Conservation (phyloP, 2,113 vertebrate genomes). For the Ia io region DNA sequence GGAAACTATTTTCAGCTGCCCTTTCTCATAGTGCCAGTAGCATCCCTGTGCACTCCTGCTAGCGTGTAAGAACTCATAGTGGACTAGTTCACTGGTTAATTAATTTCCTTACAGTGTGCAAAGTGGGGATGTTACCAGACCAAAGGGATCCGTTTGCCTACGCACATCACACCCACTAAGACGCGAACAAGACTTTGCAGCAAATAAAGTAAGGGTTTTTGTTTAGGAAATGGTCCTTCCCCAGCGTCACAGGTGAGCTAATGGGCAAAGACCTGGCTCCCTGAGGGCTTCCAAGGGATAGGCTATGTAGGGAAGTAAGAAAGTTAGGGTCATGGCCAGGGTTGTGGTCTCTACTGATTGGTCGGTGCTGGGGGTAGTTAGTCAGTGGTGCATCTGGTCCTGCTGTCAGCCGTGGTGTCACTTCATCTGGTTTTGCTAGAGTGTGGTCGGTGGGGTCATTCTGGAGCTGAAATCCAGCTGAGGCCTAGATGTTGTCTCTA, state of each 20-base stretch:
- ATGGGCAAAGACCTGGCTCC: not conserved
- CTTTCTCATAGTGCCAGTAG: not conserved
- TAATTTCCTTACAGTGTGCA: not conserved
- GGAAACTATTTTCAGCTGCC: not conserved
- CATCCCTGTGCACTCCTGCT: not conserved
- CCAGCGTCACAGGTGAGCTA: not conserved
- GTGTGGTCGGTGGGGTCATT: not conserved
- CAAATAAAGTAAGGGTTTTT: not conserved
- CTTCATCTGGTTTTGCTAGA: not conserved
- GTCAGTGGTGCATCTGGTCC: not conserved
- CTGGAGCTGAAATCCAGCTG: not conserved
- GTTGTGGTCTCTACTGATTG: not conserved
- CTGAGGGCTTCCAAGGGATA: not conserved
- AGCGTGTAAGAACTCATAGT: not conserved
- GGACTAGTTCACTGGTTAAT: not conserved
- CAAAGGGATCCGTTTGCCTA: not conserved
- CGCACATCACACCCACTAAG: not conserved
- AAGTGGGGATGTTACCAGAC: not conserved
- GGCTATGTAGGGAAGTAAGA: not conserved
- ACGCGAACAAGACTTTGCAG: not conserved
- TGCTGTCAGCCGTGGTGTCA: not conserved
- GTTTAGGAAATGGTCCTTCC: not conserved
- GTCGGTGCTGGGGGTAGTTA: not conserved
- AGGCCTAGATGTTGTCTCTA: not conserved
- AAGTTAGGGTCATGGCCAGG: not conserved